Evolutionary conservation across 2,797 vertebrate genomes (phyloP).

Genomic region (Miichthys miiuy): DNA sequence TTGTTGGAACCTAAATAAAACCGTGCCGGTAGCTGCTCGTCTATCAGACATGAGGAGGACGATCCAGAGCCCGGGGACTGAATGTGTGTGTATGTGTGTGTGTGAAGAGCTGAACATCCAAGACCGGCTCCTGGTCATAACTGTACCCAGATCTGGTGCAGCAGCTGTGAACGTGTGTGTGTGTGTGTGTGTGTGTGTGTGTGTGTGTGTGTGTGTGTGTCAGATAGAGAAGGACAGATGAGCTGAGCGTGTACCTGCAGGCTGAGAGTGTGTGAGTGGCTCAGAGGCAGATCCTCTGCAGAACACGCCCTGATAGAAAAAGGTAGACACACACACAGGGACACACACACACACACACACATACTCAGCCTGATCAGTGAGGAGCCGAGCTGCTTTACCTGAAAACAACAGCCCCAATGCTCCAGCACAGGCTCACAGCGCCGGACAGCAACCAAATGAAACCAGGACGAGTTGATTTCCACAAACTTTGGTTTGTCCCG

Average conservation of each 20-base stretch:
- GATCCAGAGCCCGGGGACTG: neutral
- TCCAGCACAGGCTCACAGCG: constrained; percentile 41
- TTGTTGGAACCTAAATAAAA: constrained; percentile 78
- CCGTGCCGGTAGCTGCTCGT: constrained; percentile 37
- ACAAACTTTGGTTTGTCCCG: constrained; percentile 70
- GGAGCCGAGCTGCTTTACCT: constrained; percentile 64
- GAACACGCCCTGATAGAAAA: constrained; percentile 83
- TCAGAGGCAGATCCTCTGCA: constrained; percentile 56
- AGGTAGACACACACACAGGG: constrained; percentile 57
- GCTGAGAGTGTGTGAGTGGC: constrained; percentile 33
- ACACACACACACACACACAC: constrained; percentile 34
- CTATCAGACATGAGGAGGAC: constrained; percentile 9
- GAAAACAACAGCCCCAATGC: constrained; percentile 70
- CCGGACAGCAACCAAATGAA: constrained; percentile 76
- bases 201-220: neutral
- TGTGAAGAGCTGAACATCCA: neutral
- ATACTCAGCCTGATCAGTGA: constrained; percentile 38
- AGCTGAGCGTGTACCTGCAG: constrained; percentile 59
- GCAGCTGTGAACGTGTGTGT: neutral
- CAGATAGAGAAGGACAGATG: constrained; percentile 1
- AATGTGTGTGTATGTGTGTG: neutral
- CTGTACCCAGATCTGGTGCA: neutral
- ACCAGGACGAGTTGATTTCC: constrained; percentile 66
- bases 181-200: neutral
- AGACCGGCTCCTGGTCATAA: neutral